Conservation (phyloP, 2,888 invertebrate species). For the Herminia tarsipennalis region DNA sequence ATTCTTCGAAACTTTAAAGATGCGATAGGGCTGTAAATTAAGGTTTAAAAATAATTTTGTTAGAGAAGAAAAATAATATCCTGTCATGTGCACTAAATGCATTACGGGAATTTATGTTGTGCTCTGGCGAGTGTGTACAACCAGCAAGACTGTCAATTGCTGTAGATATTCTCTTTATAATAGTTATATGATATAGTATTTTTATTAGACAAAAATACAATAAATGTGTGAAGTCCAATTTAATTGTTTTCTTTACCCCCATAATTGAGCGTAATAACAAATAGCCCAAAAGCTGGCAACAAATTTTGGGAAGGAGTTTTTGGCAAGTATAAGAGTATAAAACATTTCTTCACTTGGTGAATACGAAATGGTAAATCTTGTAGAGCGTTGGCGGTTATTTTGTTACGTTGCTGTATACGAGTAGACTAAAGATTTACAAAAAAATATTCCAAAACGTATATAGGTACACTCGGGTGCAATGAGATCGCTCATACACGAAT, state of each 20-base stretch:
- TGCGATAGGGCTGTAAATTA: slow-evolving; percentile 76
- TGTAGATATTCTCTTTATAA: slow-evolving; percentile 80
- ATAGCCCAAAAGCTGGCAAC: too few species aligned
- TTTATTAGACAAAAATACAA: slow-evolving; percentile 86
- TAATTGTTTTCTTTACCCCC: slow-evolving; percentile 48
- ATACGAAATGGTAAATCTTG: too few species aligned
- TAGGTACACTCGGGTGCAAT: too few species aligned
- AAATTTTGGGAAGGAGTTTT: too few species aligned
- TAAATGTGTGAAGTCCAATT: slow-evolving; percentile 84
- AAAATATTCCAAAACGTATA: too few species aligned
- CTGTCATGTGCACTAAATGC: slow-evolving; percentile 55
- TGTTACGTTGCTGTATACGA: too few species aligned
- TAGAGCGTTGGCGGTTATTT: too few species aligned
- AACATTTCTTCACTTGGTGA: too few species aligned
- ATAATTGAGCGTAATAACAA: too few species aligned
- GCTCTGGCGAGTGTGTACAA: slow-evolving; percentile 73
- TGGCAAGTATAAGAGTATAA: too few species aligned
- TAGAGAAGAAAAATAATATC: slow-evolving; percentile 53
- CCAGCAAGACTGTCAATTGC: slow-evolving; percentile 84
- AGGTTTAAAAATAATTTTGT: slow-evolving; percentile 63
- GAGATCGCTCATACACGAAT: too few species aligned
- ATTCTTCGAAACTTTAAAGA: slow-evolving; percentile 54
- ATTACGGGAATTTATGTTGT: slow-evolving; percentile 64
- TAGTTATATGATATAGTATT: slow-evolving; percentile 83
- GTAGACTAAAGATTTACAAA: too few species aligned